A percentile compares a stretch with the other conserved stretches of the same genome.
These are phyloP conservation scores for Ammodytes marinus DNA, from an alignment of 2,113 vertebrate species.

Conservation along the genomic window DNA sequence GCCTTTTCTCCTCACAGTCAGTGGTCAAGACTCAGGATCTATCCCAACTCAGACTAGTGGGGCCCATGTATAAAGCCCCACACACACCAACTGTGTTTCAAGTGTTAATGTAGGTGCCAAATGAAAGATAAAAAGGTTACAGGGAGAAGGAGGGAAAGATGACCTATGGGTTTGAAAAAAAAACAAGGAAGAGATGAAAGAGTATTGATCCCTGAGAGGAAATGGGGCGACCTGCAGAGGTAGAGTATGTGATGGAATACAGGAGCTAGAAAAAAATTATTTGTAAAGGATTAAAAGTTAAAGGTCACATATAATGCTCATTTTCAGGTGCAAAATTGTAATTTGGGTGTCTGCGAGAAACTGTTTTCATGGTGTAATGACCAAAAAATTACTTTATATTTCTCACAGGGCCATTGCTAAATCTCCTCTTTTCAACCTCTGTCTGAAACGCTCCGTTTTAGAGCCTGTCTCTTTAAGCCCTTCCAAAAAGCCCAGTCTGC, in stretches of 20 bases:
- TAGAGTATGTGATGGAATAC: background rate
- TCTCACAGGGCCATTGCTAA: too few relatives aligned
- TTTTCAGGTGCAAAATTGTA: too few relatives aligned
- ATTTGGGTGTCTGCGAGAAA: too few relatives aligned
- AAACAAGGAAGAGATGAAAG: background rate
- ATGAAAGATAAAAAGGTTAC: background rate
- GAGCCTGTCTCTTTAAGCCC: too few relatives aligned
- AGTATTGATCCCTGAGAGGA: slow-evolving; percentile 19
- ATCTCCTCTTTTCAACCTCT: too few relatives aligned
- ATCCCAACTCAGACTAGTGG: background rate
- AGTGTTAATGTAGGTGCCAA: background rate
- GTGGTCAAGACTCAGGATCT: background rate
- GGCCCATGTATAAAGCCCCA: background rate
- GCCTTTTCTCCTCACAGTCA: background rate
- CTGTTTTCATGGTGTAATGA: too few relatives aligned
- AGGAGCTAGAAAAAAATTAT: background rate
- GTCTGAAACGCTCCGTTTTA: too few relatives aligned
- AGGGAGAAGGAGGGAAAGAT: background rate
- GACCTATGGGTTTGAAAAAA: background rate
- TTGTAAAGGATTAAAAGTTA: too few relatives aligned
- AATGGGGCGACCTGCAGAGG: background rate
- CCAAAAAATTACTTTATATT: too few relatives aligned
- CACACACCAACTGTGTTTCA: background rate
- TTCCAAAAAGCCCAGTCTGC: too few relatives aligned
- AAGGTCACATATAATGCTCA: too few relatives aligned